Evolutionary conservation across 2,888 invertebrate species (phyloP).

Genomic region (Merodon equestris): DNA sequence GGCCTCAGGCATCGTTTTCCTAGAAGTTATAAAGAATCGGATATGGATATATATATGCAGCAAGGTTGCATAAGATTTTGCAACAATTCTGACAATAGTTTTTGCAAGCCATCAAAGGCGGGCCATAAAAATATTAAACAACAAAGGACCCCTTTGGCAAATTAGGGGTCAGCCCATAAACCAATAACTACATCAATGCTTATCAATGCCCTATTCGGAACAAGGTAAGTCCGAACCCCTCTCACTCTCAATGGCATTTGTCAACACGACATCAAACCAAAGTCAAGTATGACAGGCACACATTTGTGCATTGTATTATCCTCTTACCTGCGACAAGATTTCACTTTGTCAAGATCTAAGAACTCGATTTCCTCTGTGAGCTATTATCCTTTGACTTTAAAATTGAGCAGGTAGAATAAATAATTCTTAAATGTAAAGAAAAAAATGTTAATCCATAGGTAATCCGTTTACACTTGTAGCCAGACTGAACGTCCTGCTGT

Average conservation of each 20-base stretch:
- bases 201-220: too few species aligned
- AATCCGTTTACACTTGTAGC: conserved; percentile 48
- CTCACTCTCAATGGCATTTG: conserved; percentile 1
- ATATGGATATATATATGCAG: too few species aligned
- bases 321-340: conserved; percentile 11
- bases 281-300: too few species aligned
- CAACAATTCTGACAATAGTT: background rate
- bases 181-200: background rate
- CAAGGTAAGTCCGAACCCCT: background rate
- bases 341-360: background rate
- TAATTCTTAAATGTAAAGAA: background rate
- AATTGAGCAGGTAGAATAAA: conserved; percentile 29
- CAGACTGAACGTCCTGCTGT: conserved; percentile 42
- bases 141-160: conserved; percentile 2
- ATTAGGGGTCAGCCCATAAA: background rate
- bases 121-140: background rate
- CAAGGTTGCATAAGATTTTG: background rate
- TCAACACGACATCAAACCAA: background rate
- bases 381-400: conserved; percentile 31
- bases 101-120: background rate
- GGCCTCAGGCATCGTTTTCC: too few species aligned
- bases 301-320: too few species aligned
- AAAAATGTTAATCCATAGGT: conserved; percentile 56
- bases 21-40: too few species aligned
- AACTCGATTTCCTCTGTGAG: conserved; percentile 20